Base-by-base conservation (phyloP, 2,113 vertebrate genomes). In the Alaudala cheleensis region DNA sequence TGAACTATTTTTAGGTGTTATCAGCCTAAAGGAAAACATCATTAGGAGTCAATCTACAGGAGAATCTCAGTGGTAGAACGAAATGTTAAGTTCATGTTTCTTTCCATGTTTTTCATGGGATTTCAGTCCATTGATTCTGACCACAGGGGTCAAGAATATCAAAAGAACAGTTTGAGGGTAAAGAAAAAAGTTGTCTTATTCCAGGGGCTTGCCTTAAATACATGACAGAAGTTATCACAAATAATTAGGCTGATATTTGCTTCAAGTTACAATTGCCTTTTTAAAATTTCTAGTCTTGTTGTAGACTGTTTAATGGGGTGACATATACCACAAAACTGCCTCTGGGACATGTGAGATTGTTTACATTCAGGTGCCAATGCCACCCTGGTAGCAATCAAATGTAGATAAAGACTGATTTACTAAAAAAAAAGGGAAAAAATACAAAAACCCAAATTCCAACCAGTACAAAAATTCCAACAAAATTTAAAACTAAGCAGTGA, bases 181-280 rank as follows among this genome's bases (percentile, higher is more conserved):
- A 81, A 74, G 11, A 31, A 82, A 72, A 90, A 85, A 60, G 5
- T 71, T 95, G 76, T 53, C 64, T 94, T 94, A 93, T 95, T 95
- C 80, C 92, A 96, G 89, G 74, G 94, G 79, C 89, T 95, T 96
- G 94, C 96, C 96, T 98, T 97, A 97, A 97, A 97, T 97, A 96
- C 94, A 95, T 95, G 97, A 97, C 97, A 98, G 84, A 94, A 95
- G 94, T 95, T 96, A 97, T 98, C 97, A 98, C 90, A 97, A 97
- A 97, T 98, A 98, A 98, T 98, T 98, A 98, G 97, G 97, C 96
- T 94, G 96, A 98, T 95, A 90, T 37, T 97, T 95, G 97, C 97
- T 98, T 94, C 88, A 2, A 96, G 98, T 97, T 96, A 97, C 81
- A 97, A 93, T 96, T 95, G 73, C 95, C 97, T 97, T 97, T 97